These are phyloP conservation scores for Trichopoda pennipes DNA, from an alignment of 2,888 invertebrate species.

Conservation along the genomic window DNA sequence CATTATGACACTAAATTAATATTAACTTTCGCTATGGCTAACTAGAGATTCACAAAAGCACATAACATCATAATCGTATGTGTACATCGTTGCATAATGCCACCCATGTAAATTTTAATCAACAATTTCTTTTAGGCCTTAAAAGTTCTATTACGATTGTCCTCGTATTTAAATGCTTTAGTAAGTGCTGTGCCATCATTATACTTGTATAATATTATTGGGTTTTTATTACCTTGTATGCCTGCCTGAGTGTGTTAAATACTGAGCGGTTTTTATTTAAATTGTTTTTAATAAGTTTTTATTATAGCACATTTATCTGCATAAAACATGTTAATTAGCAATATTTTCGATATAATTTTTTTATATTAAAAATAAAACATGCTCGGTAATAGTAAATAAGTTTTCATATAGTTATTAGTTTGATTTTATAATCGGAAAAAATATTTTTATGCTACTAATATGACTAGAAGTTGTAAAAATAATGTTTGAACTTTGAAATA, in stretches of 20 bases:
- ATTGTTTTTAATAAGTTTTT: constrained; percentile 69
- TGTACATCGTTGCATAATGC: no score
- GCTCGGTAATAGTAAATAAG: neutral
- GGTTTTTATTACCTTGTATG: constrained; percentile 23
- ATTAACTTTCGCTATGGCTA: no score
- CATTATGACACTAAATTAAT: no score
- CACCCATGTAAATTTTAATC: no score
- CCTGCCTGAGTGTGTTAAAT: constrained; percentile 26
- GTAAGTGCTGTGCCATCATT: constrained; percentile 32
- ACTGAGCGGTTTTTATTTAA: constrained; percentile 62
- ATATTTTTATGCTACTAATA: no score
- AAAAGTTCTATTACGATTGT: neutral
- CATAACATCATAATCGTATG: no score
- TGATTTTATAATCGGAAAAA: no score
- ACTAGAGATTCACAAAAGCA: no score
- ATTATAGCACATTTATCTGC: constrained; percentile 58
- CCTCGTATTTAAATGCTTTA: neutral
- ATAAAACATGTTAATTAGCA: constrained; percentile 62
- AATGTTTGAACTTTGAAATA: no score
- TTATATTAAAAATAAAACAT: neutral
- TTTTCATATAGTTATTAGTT: no score
- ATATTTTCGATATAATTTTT: constrained; percentile 36
- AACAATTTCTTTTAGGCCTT: neutral
- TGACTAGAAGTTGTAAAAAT: no score
- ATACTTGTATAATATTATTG: constrained; percentile 52